Conservation (phyloP, 92 coral and sea anemone genomes). For the Virgularia gustaviana region DNA sequence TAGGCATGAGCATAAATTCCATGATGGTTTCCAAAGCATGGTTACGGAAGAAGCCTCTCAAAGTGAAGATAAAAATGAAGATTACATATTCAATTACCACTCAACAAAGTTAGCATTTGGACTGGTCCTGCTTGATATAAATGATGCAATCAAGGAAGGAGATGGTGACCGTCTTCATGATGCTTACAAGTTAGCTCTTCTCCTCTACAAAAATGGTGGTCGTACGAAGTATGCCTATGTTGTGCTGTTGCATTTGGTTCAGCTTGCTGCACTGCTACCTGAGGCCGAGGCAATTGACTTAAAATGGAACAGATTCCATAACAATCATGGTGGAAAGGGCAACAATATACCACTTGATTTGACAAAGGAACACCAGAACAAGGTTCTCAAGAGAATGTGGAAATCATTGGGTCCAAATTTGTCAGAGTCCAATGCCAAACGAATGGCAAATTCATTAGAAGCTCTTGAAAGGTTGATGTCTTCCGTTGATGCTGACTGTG, state of each 20-base stretch:
- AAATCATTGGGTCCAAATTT: conserved; percentile 56
- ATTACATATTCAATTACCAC: conserved; percentile 48
- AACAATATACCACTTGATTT: conserved; percentile 57
- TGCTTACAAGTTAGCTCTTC: conserved; percentile 46
- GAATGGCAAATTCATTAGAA: conserved; percentile 54
- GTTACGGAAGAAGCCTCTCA: too few species aligned
- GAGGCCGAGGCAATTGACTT: conserved; percentile 26
- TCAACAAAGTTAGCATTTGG: conserved; percentile 46
- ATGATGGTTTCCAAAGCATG: conserved; percentile 27
- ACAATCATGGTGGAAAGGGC: conserved; percentile 57
- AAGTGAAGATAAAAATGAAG: conserved; percentile 21
- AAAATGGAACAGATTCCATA: conserved; percentile 49
- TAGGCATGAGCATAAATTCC: conserved; percentile 33
- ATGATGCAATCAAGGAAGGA: conserved; percentile 51
- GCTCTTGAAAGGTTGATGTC: conserved; percentile 35
- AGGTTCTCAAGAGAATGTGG: conserved; percentile 48
- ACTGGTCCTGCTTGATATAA: conserved; percentile 34
- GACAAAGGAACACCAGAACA: conserved; percentile 55
- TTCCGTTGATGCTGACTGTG: conserved; percentile 46
- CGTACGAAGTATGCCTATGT: conserved; percentile 53
- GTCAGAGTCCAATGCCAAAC: conserved; percentile 48
- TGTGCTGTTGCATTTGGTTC: conserved; percentile 38
- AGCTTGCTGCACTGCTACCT: conserved; percentile 34
- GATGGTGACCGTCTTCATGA: conserved; percentile 52
- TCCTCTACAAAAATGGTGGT: conserved; percentile 47